phyloP scores from a whole-genome alignment of 2,888 invertebrate genomes.

The Stenchaetothrips biformis region DNA sequence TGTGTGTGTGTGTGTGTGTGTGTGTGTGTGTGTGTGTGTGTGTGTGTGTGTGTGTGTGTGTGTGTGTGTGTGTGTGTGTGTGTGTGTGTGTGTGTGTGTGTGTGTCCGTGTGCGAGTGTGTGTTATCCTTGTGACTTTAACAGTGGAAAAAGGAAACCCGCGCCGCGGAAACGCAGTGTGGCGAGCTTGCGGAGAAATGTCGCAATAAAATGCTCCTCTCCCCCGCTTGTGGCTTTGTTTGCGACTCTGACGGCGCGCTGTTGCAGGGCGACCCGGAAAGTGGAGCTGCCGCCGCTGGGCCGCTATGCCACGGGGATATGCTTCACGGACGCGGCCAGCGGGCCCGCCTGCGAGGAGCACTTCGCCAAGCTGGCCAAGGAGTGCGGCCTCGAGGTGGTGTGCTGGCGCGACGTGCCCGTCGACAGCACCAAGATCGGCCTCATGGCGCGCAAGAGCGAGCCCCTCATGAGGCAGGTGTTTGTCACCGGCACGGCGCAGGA shows the following conservation, averaged over 20 bases:
- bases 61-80: not conserved
- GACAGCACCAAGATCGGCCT: slow-evolving; percentile 80
- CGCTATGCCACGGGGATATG: slow-evolving; percentile 95
- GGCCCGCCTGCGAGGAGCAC: slow-evolving; percentile 71
- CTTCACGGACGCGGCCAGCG: slow-evolving; percentile 81
- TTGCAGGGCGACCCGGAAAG: slow-evolving; percentile 70
- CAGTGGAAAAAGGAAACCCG: slow-evolving; percentile 7
- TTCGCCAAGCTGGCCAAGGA: slow-evolving; percentile 77
- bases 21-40: not conserved
- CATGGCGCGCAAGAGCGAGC: slow-evolving; percentile 92
- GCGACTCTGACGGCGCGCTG: not conserved
- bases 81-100: too few species aligned
- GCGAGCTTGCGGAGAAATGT: too few species aligned
- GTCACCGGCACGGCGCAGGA: slow-evolving; percentile 54
- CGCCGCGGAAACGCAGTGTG: too few species aligned
- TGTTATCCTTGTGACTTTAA: not conserved
- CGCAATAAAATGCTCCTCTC: too few species aligned
- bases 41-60: not conserved
- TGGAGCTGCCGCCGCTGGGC: slow-evolving; percentile 80
- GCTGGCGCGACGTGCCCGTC: slow-evolving; percentile 92
- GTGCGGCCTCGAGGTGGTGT: slow-evolving; percentile 73
- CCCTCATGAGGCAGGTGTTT: slow-evolving; percentile 93
- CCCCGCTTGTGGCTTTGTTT: too few species aligned
- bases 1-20: not conserved
- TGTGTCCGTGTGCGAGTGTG: not conserved